phyloP scores from a whole-genome alignment of 2,113 vertebrate genomes.

The Tichodroma muraria region DNA sequence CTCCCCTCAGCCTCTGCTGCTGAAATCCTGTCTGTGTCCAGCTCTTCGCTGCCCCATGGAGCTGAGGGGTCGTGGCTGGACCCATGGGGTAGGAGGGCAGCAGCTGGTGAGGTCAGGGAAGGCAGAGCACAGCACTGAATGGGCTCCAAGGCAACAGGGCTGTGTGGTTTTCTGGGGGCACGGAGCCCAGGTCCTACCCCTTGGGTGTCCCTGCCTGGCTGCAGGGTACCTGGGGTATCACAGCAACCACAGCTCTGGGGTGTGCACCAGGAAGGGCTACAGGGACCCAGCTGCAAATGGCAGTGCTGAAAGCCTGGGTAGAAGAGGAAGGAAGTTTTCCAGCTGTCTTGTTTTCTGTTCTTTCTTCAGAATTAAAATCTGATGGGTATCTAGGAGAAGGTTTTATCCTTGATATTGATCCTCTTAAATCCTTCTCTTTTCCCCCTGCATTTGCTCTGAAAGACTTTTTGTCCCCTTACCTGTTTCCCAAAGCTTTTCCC shows the following conservation, averaged over 20 bases:
- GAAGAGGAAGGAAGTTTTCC: not conserved
- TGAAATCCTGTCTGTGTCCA: not conserved
- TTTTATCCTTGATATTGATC: not conserved
- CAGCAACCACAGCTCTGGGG: not conserved
- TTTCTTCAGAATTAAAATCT: not conserved
- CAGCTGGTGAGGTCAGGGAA: not conserved
- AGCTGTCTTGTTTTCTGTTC: not conserved
- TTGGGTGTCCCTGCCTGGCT: not conserved
- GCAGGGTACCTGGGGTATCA: rapidly evolving
- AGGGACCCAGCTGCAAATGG: not conserved
- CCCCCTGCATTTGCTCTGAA: not conserved
- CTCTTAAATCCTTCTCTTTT: not conserved
- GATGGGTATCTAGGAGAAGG: not conserved
- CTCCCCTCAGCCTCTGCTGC: not conserved
- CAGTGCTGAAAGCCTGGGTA: not conserved
- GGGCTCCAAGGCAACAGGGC: not conserved
- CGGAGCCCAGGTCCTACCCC: not conserved
- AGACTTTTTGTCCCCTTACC: not conserved
- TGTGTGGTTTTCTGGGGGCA: not conserved
- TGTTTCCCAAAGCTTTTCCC: not conserved
- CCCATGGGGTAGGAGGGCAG: not conserved
- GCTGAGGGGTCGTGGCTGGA: not conserved
- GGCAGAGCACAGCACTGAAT: not conserved
- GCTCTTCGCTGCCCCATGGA: not conserved
- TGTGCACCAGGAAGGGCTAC: too few relatives aligned